phyloP scores from a whole-genome alignment of 2,113 vertebrate genomes.

The Scomber colias region DNA sequence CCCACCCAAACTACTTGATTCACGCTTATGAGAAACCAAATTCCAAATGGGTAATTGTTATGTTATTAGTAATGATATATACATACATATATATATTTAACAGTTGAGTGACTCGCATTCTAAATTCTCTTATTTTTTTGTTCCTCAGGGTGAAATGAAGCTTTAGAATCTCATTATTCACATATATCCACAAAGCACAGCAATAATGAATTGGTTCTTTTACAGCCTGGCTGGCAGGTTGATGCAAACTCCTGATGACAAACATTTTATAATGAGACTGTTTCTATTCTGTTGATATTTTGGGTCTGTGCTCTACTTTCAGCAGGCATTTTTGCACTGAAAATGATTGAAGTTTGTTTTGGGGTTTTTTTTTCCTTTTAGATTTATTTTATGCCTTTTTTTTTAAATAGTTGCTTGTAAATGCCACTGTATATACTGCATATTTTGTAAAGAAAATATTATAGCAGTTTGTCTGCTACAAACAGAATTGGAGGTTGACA shows the following conservation, averaged over 20 bases:
- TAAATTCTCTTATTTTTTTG: conserved; percentile 63
- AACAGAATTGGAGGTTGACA: conserved; percentile 52
- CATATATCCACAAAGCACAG: conserved; percentile 68
- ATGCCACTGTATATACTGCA: conserved; percentile 80
- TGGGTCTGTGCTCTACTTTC: conserved; percentile 60
- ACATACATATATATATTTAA: conserved; percentile 54
- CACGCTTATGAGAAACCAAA: conserved; percentile 14
- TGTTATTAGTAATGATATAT: conserved; percentile 21
- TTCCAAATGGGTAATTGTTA: neutral
- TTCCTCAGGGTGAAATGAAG: conserved; percentile 81
- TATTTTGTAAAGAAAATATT: conserved; percentile 79
- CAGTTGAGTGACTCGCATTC: conserved; percentile 43
- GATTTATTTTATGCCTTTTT: conserved; percentile 38
- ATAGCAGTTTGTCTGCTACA: conserved; percentile 53
- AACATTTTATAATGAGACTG: conserved; percentile 61
- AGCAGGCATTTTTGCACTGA: conserved; percentile 79
- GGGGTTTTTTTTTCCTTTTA: conserved; percentile 32
- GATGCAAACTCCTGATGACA: conserved; percentile 32
- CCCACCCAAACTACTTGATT: conserved; percentile 20
- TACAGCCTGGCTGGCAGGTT: conserved; percentile 42
- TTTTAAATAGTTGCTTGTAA: conserved; percentile 73
- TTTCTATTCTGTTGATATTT: conserved; percentile 54
- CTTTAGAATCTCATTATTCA: conserved; percentile 73
- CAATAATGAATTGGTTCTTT: conserved; percentile 79
- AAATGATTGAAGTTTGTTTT: conserved; percentile 50